These are phyloP conservation scores for Holcopasites calliopsidis DNA, from an alignment of 1,140 invertebrate genomes.

Conservation along the genomic window DNA sequence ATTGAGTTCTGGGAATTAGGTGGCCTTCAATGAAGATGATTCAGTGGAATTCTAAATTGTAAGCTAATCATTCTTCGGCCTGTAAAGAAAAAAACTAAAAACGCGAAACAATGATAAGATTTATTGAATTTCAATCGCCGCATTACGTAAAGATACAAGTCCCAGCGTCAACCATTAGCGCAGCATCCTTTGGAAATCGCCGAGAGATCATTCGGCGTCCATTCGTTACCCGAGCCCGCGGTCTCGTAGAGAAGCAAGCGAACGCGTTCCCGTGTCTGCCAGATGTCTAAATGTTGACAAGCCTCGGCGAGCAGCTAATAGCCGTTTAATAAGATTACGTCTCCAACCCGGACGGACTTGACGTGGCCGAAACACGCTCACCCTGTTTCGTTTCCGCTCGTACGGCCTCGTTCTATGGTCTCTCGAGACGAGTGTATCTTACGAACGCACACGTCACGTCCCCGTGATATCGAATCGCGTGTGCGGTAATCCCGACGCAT, in stretches of 20 bases:
- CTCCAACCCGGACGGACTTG: conserved; percentile 71
- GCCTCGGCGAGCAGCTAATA: conserved; percentile 76
- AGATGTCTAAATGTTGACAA: conserved; percentile 79
- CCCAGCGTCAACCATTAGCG: no score
- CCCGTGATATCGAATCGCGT: conserved; percentile 28
- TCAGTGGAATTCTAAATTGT: no score
- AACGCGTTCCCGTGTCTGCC: conserved; percentile 75
- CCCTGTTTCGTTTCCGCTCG: conserved; percentile 60
- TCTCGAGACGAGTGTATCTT: conserved; percentile 61
- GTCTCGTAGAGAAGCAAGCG: conserved; percentile 67
- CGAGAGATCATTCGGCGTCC: no score
- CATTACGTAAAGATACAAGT: no score
- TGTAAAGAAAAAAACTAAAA: no score
- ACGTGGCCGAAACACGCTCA: conserved; percentile 73
- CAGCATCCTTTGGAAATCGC: no score
- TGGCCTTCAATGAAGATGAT: background rate
- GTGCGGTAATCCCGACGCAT: conserved; percentile 3
- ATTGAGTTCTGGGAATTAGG: background rate
- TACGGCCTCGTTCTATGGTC: conserved; percentile 70
- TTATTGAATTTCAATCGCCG: no score
- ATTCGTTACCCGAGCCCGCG: no score
- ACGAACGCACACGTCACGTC: conserved; percentile 49
- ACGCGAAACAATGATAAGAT: no score
- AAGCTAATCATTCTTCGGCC: no score
- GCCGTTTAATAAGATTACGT: conserved; percentile 79